Conservation (phyloP, 2,113 vertebrate species). For the Catharus minimus region DNA sequence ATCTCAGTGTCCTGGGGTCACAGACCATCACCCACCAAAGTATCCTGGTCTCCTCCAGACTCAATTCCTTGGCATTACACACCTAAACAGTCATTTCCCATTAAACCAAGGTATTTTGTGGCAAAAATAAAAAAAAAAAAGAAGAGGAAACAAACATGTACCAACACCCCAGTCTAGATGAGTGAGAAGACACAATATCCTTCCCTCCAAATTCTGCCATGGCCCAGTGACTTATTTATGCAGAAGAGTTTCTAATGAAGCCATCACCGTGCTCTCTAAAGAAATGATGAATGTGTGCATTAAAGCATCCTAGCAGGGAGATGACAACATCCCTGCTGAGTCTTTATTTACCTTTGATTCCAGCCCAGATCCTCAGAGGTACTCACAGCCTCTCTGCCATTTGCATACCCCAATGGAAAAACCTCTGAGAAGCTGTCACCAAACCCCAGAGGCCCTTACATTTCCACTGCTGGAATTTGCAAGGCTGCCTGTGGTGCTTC, state of each 20-base stretch:
- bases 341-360: constrained; percentile 26
- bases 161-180: not conserved
- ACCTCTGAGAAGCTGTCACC: not conserved
- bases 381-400: constrained; percentile 18
- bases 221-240: constrained; percentile 13
- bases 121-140: not conserved
- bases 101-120: not conserved
- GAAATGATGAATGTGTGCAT: constrained; percentile 36
- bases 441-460: not conserved
- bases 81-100: not conserved
- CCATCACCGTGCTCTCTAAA: constrained; percentile 10
- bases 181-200: not conserved
- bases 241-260: constrained; percentile 41
- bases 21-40: not conserved
- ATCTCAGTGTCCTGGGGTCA: not conserved
- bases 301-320: constrained; percentile 31
- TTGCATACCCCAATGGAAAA: constrained; percentile 21
- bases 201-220: not conserved
- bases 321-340: constrained; percentile 42
- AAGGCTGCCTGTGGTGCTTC: not conserved
- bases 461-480: not conserved
- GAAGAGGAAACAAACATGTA: rapidly evolving
- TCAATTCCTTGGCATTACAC: not conserved
- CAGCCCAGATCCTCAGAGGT: not conserved
- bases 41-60: not conserved